Base-by-base conservation (phyloP, 1,140 invertebrate species). In the Drosophila busckii region DNA sequence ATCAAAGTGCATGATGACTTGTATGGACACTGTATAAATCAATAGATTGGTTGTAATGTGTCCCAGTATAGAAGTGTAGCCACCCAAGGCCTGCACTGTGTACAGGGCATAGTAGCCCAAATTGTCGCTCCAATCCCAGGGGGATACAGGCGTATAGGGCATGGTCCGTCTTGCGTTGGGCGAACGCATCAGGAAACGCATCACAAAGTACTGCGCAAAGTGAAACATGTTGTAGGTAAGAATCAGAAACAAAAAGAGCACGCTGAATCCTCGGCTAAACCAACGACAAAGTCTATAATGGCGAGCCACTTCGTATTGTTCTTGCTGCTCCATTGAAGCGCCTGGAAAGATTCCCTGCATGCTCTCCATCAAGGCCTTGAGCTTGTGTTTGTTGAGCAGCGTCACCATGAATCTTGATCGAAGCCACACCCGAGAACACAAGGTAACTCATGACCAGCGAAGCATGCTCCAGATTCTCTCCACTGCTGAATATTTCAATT, bases 1-100 rank as follows among this genome's bases (percentile, higher is more conserved):
- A 4, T 84, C 55, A 13, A 65, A 84, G 35, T 84, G 80, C 82
- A 85, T 85, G 3, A 71, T 53, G 1, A 67, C 44, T 50, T 85
- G 82, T 22, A 58, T 69, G 6, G 58, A 48, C 16, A 71, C 46
- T 1, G 67, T 49, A n/a, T 53, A 71, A 3, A 85, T 53, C 28
- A 85, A 44, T 3, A 85, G 35, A 15, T 84, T 73, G 8, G 56
- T 67, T 2, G 80, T 44, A 4, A 68, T 44, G 13, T 85, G 75
- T 0, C 64, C 82, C 1, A 46, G 40, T 0, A 70, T 75, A 12
- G 63, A 52, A 1, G 64, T 59, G 17, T 69, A 82, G 0, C 61
- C 82, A 0, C 61, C 73, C n/a, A 63, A 0, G 2, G 42, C 29
- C 38, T 71, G 67, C 1, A 38, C 7, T 0, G 25, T 1, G 23